Evolutionary conservation across 2,797 vertebrate species (phyloP).

Genomic region (Myotis planiceps): DNA sequence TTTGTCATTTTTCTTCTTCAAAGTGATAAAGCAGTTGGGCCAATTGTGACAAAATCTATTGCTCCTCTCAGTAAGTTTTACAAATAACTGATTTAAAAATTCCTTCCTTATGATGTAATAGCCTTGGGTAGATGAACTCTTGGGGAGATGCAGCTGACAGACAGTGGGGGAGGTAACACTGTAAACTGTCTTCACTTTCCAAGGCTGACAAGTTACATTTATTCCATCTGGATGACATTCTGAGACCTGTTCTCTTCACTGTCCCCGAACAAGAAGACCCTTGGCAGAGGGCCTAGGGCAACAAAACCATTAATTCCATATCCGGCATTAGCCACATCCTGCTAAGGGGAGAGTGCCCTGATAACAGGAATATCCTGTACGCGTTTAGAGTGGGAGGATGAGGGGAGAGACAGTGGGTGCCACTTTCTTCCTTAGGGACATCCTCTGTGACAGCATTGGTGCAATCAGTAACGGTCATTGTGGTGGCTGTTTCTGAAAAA

Average conservation of each 20-base stretch:
- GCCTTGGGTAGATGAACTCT: neutral
- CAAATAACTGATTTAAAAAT: neutral
- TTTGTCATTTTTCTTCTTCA: neutral
- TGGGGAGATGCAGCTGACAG: neutral
- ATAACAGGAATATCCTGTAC: neutral
- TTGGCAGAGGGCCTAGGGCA: neutral
- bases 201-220: neutral
- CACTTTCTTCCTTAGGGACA: conserved; percentile 25
- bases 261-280: neutral
- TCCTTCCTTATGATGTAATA: neutral
- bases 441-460: neutral
- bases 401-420: neutral
- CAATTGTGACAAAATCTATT: neutral
- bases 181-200: neutral
- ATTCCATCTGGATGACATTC: neutral
- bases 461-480: neutral
- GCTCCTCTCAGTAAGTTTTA: neutral
- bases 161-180: neutral
- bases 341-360: neutral
- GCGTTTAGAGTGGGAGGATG: neutral
- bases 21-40: neutral
- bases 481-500: conserved; percentile 3
- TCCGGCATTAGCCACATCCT: neutral
- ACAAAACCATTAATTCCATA: neutral
- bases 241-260: neutral